Conservation (phyloP, 2,113 vertebrate genomes). For the Erpornis zantholeuca region DNA sequence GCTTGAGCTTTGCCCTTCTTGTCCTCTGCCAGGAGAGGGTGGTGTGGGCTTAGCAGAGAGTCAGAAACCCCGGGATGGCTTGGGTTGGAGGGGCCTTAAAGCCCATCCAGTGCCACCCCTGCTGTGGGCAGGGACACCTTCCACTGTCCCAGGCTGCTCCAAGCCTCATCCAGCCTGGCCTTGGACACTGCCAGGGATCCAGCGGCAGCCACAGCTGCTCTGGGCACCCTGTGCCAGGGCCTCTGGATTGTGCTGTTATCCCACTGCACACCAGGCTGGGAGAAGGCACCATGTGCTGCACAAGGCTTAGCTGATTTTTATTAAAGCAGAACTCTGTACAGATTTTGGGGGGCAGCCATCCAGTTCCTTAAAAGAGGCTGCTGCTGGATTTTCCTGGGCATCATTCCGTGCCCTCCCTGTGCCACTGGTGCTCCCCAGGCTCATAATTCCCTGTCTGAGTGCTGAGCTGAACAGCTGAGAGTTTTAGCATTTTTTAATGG, state of each 20-base stretch:
- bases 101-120: neutral
- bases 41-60: neutral
- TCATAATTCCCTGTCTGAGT: neutral
- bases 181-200: neutral
- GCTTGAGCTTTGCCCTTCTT: neutral
- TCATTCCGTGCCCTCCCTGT: neutral
- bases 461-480: conserved; percentile 7
- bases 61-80: neutral
- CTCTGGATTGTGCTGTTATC: neutral
- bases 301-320: neutral
- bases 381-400: neutral
- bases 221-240: neutral
- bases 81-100: neutral
- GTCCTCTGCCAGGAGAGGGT: neutral
- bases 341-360: neutral
- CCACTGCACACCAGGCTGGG: neutral
- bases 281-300: neutral
- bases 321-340: neutral
- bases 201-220: neutral
- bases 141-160: neutral
- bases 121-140: neutral
- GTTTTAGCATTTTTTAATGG: conserved; percentile 38
- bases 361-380: neutral
- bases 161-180: accelerated
- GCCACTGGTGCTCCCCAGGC: neutral